A percentile compares a stretch with the other conserved stretches of the same genome.
Evolutionary conservation across 2,888 invertebrate genomes (phyloP).

Genomic region (Drosophila leonis): DNA sequence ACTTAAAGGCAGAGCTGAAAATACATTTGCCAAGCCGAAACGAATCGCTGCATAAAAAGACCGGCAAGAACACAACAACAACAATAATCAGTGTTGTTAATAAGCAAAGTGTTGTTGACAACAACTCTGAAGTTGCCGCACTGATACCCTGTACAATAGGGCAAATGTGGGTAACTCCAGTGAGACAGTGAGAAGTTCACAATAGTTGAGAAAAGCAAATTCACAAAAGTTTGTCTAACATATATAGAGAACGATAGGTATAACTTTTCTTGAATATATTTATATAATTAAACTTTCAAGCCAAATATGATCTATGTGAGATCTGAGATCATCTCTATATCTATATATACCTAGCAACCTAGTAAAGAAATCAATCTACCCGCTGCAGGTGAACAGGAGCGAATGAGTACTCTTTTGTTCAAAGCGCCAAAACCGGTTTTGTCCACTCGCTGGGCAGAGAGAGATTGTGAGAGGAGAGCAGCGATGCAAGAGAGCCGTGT

Average conservation of each 20-base stretch:
- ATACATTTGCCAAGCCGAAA: slow-evolving; percentile 28
- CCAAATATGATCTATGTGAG: too few species aligned
- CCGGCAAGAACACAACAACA: slow-evolving; percentile 29
- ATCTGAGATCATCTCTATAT: too few species aligned
- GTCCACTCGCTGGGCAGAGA: slow-evolving; percentile 1
- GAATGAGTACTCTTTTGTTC: slow-evolving; percentile 14
- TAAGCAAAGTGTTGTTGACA: slow-evolving; percentile 47
- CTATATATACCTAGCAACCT: not conserved
- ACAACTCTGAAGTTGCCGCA: slow-evolving; percentile 4
- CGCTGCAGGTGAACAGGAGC: not conserved
- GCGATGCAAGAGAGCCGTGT: not conserved
- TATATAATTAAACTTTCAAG: too few species aligned
- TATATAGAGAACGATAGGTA: too few species aligned
- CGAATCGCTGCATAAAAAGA: slow-evolving; percentile 28
- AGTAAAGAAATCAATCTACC: slow-evolving; percentile 15
- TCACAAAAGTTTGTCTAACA: too few species aligned
- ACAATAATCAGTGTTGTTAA: slow-evolving; percentile 15
- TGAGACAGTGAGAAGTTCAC: too few species aligned
- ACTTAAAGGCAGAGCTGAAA: slow-evolving; percentile 39
- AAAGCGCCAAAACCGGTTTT: slow-evolving; percentile 51
- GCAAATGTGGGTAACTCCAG: not conserved
- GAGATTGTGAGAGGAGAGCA: not conserved
- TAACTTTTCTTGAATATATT: too few species aligned
- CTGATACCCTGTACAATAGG: slow-evolving; percentile 1
- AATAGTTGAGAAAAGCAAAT: too few species aligned